Evolutionary conservation across 2,888 invertebrate genomes (phyloP).

Genomic region (Ennomos quercinarius): DNA sequence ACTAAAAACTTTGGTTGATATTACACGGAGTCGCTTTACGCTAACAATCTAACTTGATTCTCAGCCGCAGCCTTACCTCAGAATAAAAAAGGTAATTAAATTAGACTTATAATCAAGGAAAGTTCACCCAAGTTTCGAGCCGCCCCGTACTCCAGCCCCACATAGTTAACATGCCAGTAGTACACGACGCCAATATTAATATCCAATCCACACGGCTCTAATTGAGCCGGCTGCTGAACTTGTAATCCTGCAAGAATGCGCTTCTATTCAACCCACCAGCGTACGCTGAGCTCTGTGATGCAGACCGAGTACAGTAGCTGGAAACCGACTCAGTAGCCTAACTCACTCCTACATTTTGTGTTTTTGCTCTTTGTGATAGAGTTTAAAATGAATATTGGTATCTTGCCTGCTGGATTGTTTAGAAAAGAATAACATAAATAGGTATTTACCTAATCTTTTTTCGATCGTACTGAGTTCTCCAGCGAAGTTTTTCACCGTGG

Average conservation of each 20-base stretch:
- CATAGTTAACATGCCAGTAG: slow-evolving; percentile 39
- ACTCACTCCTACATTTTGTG: background rate
- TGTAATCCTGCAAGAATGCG: slow-evolving; percentile 65
- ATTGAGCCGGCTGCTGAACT: slow-evolving; percentile 61
- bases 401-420: too few relatives aligned
- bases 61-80: too few relatives aligned
- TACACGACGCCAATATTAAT: slow-evolving; percentile 64
- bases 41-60: too few relatives aligned
- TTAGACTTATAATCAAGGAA: too few relatives aligned
- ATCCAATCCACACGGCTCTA: slow-evolving; percentile 67
- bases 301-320: background rate
- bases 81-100: too few relatives aligned
- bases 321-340: slow-evolving; percentile 1
- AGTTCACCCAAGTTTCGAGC: too few relatives aligned
- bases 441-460: too few relatives aligned
- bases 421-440: too few relatives aligned
- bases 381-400: background rate
- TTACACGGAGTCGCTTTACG: too few relatives aligned
- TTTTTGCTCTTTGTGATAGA: background rate
- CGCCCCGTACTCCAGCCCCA: background rate
- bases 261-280: slow-evolving; percentile 41
- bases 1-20: too few relatives aligned
- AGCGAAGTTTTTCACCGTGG: too few relatives aligned
- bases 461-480: too few relatives aligned
- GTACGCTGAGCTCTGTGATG: slow-evolving; percentile 35